A percentile compares a stretch with the other conserved stretches of the same genome.
These are phyloP conservation scores for Callionymus lyra DNA, from an alignment of 2,113 vertebrate species.

Conservation along the genomic window DNA sequence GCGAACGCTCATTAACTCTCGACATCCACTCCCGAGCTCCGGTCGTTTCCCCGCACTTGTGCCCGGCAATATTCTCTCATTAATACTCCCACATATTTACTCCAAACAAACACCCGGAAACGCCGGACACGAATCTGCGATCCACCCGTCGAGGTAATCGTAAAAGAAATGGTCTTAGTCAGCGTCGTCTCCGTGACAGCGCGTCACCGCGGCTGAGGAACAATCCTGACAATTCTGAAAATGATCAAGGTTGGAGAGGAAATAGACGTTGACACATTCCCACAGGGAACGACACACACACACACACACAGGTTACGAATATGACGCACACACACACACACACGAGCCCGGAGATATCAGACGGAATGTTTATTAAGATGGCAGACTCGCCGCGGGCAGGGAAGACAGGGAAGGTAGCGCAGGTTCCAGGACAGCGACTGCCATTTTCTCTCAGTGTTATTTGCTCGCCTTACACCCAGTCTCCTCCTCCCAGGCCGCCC, in stretches of 20 bases:
- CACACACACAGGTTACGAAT: constrained; percentile 5
- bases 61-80: constrained; percentile 24
- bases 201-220: constrained; percentile 31
- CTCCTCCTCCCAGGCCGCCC: constrained; percentile 54
- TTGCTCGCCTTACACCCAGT: constrained; percentile 48
- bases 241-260: constrained; percentile 49
- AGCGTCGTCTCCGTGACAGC: constrained; percentile 37
- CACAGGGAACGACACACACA: constrained; percentile 5
- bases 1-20: constrained; percentile 35
- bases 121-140: constrained; percentile 3
- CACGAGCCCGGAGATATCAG: constrained; percentile 26
- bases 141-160: constrained; percentile 20
- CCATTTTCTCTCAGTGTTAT: constrained; percentile 51
- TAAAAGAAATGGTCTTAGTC: constrained; percentile 24
- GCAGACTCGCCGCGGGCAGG: constrained; percentile 38
- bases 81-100: constrained; percentile 36
- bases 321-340: constrained; percentile 1
- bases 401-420: constrained; percentile 36
- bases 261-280: constrained; percentile 12
- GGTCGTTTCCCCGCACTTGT: constrained; percentile 1
- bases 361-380: constrained; percentile 49
- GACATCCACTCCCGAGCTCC: constrained; percentile 1
- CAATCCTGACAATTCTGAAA: constrained; percentile 37
- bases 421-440: constrained; percentile 45
- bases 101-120: constrained; percentile 11